Percentiles rank a stretch among this genome's conserved stretches.
These are phyloP conservation scores for Diadema setosum DNA, from an alignment of 35 echinoderm and acorn worm species.

Conservation along the genomic window DNA sequence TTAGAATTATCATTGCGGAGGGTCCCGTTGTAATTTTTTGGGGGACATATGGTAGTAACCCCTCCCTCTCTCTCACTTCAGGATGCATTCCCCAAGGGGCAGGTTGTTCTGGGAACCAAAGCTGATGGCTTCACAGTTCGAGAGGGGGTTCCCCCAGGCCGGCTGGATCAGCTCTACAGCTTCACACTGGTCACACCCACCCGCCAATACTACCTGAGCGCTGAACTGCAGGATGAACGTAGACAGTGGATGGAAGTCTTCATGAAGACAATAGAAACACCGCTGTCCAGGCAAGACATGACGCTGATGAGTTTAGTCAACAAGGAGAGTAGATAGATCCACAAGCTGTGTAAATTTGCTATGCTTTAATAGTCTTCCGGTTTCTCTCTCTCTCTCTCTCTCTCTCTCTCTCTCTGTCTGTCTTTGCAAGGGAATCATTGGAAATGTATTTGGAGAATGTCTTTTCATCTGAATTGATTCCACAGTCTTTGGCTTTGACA, in stretches of 20 bases:
- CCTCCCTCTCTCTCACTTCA: not conserved
- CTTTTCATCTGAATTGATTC: too few relatives aligned
- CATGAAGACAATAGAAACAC: slow-evolving; percentile 31
- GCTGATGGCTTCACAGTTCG: not conserved
- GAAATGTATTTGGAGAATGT: too few relatives aligned
- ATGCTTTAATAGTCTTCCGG: too few relatives aligned
- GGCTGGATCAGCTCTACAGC: slow-evolving; percentile 56
- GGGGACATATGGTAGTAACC: too few relatives aligned
- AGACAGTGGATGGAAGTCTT: slow-evolving; percentile 81
- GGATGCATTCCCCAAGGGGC: slow-evolving; percentile 23
- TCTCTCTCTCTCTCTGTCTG: too few relatives aligned
- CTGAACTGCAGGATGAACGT: slow-evolving; percentile 69
- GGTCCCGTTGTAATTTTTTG: too few relatives aligned
- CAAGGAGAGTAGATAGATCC: too few relatives aligned
- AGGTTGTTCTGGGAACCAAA: slow-evolving; percentile 17
- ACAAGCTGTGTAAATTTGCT: too few relatives aligned
- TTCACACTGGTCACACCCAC: slow-evolving; percentile 86
- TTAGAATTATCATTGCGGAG: too few relatives aligned
- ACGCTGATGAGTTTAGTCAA: not conserved
- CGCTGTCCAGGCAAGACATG: slow-evolving; percentile 34
- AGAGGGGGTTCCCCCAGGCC: slow-evolving; percentile 86
- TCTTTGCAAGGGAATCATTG: too few relatives aligned
- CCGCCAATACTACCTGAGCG: slow-evolving; percentile 83
- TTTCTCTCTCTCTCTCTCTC: too few relatives aligned
- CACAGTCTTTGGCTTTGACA: too few relatives aligned